These are phyloP conservation scores for Tridacna gigas DNA, from an alignment of 2,888 invertebrate species.

Conservation along the genomic window DNA sequence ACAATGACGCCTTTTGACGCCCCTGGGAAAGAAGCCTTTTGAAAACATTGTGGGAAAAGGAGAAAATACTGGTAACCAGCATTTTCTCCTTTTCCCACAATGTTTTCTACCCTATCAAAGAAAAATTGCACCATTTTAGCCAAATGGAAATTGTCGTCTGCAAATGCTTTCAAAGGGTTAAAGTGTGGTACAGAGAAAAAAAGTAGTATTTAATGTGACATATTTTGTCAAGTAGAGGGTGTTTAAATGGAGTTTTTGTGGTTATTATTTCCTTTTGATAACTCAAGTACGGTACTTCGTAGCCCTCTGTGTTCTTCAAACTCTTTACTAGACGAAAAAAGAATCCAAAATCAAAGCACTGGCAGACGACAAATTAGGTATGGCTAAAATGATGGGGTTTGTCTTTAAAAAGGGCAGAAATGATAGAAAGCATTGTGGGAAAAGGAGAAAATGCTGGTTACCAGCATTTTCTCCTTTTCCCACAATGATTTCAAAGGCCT, in stretches of 20 bases:
- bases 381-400: no score
- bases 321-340: no score
- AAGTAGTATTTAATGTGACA: not conserved
- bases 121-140: no score
- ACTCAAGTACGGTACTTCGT: constrained; percentile 26
- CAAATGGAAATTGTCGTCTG: no score
- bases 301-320: not conserved
- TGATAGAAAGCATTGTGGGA: not conserved
- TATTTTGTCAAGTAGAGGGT: not conserved
- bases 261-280: constrained; percentile 30
- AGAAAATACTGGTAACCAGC: not conserved
- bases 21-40: not conserved
- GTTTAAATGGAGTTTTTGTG: constrained; percentile 8
- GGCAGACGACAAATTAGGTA: no score
- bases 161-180: no score
- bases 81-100: not conserved
- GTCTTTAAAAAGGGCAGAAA: no score
- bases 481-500: no score
- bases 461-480: constrained; percentile 1
- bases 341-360: no score
- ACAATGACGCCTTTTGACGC: not conserved
- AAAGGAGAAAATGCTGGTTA: not conserved
- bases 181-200: no score
- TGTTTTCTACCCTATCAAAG: not conserved
- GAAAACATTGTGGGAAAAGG: not conserved